These are phyloP conservation scores for Pachymerium ferrugineum DNA, from an alignment of 2,888 invertebrate species.

Conservation along the genomic window DNA sequence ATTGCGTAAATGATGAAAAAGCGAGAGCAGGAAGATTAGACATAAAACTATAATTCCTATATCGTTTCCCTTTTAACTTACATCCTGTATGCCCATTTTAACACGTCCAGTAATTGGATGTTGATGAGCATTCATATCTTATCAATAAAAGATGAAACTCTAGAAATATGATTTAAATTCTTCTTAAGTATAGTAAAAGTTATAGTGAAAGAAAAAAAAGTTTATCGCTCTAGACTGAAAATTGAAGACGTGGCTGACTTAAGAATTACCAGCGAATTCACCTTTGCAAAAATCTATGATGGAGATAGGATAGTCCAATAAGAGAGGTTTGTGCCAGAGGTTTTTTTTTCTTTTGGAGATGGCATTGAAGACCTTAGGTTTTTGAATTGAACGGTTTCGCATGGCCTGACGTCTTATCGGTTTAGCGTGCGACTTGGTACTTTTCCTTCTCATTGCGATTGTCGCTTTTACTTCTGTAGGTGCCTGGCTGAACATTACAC, in stretches of 20 bases:
- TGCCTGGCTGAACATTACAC: conserved; percentile 9
- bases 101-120: neutral
- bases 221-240: neutral
- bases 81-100: neutral
- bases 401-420: conserved; percentile 10
- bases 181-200: neutral
- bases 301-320: neutral
- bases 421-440: neutral
- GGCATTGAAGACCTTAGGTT: neutral
- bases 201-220: neutral
- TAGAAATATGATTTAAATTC: neutral
- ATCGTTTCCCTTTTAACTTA: neutral
- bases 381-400: conserved; percentile 18
- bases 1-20: conserved; percentile 19
- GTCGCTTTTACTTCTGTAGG: neutral
- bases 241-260: conserved; percentile 17
- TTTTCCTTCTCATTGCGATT: conserved; percentile 19
- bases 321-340: conserved; percentile 7
- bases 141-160: neutral
- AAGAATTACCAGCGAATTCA: conserved; percentile 19
- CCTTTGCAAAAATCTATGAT: conserved; percentile 11
- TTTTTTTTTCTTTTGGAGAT: neutral
- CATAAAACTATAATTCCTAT: neutral
- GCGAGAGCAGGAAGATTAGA: neutral
- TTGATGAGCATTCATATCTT: neutral